A percentile compares a stretch with the other conserved stretches of the same genome.
phyloP scores from a whole-genome alignment of 2,888 invertebrate species.

The Hemaris fuciformis region DNA sequence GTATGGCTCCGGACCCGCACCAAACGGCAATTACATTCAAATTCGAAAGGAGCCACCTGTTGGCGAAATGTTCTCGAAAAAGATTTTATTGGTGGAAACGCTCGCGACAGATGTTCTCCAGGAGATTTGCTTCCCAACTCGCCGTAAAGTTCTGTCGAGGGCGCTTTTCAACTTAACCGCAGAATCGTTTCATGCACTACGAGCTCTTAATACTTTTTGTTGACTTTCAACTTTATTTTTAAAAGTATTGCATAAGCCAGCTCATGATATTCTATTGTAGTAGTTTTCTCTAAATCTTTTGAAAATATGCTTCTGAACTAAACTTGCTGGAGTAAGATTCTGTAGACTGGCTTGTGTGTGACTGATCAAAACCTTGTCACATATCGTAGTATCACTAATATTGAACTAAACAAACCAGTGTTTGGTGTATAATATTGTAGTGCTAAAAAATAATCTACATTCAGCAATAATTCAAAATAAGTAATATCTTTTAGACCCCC shows the following conservation, averaged over 20 bases:
- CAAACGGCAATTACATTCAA: slow-evolving; percentile 68
- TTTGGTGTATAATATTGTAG: no score
- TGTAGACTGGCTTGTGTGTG: no score
- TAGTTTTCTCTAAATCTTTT: no score
- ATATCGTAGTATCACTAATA: no score
- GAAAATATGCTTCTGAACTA: no score
- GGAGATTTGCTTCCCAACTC: slow-evolving; percentile 52
- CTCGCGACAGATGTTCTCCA: slow-evolving; percentile 62
- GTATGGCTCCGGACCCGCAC: slow-evolving; percentile 37
- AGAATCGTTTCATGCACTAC: slow-evolving; percentile 46
- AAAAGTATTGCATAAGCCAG: slow-evolving; percentile 20
- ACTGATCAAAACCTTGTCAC: no score
- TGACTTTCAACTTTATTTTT: slow-evolving; percentile 42
- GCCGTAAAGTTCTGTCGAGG: slow-evolving; percentile 51
- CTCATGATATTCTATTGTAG: slow-evolving; percentile 2
- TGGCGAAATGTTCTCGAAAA: slow-evolving; percentile 63
- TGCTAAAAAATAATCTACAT: no score
- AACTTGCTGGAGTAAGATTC: no score
- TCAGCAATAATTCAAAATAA: no score
- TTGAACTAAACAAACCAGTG: no score
- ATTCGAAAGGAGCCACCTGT: slow-evolving; percentile 75
- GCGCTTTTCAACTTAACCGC: slow-evolving; percentile 48
- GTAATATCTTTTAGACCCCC: background rate
- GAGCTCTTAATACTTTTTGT: slow-evolving; percentile 43
- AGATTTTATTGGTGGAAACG: slow-evolving; percentile 68